Percentiles rank a stretch among this genome's conserved stretches.
These are phyloP conservation scores for Platyrinchus mystaceus DNA, from an alignment of 2,797 vertebrate genomes.

Conservation along the genomic window DNA sequence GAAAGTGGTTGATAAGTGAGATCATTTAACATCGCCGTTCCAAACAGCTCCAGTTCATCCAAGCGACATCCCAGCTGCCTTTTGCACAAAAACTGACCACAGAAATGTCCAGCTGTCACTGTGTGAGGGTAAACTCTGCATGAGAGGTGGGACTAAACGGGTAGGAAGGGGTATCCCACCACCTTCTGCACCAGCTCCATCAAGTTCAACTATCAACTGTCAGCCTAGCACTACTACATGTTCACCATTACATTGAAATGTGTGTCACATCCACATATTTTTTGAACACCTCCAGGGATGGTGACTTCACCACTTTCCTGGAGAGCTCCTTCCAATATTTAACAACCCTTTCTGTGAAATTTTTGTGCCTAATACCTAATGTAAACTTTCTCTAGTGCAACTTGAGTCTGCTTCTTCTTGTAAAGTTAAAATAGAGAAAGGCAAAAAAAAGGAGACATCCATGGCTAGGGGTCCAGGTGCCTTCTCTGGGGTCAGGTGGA, in stretches of 20 bases:
- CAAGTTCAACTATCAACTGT: not conserved
- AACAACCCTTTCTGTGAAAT: not conserved
- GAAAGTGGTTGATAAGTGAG: fast-evolving
- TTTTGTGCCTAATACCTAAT: not conserved
- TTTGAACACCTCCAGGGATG: not conserved
- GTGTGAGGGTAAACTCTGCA: not conserved
- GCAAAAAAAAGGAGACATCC: not conserved
- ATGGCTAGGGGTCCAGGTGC: not conserved
- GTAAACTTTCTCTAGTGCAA: not conserved
- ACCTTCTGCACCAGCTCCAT: not conserved
- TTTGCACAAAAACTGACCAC: not conserved
- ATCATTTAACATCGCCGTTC: not conserved
- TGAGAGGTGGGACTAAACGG: not conserved
- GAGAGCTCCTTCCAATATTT: not conserved
- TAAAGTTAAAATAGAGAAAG: not conserved
- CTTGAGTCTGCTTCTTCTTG: not conserved
- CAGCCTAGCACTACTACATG: not conserved
- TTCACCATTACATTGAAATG: not conserved
- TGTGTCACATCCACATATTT: too few relatives aligned
- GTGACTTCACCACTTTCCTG: not conserved
- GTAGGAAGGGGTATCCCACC: not conserved
- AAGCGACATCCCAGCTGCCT: not conserved
- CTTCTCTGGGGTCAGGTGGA: not conserved
- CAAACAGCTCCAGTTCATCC: not conserved
- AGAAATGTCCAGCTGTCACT: not conserved